These are phyloP conservation scores for Tetragnatha versicolor DNA, from an alignment of 1,140 invertebrate genomes.

Conservation along the genomic window DNA sequence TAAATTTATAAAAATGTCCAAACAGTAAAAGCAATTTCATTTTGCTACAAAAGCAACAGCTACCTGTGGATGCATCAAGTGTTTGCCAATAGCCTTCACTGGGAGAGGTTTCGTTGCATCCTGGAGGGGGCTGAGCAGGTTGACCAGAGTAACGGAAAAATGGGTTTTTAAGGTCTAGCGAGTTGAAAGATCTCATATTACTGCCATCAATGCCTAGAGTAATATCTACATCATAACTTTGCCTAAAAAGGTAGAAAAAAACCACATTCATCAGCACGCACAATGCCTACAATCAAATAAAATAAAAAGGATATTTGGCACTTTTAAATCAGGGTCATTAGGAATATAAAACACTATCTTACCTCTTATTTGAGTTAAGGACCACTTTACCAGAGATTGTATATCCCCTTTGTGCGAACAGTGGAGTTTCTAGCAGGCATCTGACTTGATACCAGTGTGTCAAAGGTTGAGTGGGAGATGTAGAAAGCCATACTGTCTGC, in stretches of 20 bases:
- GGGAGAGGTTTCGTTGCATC: slow-evolving; percentile 85
- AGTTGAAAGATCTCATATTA: slow-evolving; percentile 81
- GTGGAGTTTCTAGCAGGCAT: slow-evolving; percentile 90
- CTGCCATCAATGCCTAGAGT: slow-evolving; percentile 90
- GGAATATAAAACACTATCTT: slow-evolving; percentile 10
- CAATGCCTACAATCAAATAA: neutral
- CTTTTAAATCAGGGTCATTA: too few relatives aligned
- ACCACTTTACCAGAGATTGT: slow-evolving; percentile 85
- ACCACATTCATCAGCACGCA: neutral
- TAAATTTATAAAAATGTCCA: neutral
- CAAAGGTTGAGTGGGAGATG: slow-evolving; percentile 95
- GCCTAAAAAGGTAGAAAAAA: slow-evolving; percentile 67
- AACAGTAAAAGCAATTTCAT: too few relatives aligned
- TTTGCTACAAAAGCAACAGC: neutral
- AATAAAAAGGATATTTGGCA: neutral
- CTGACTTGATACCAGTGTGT: slow-evolving; percentile 99
- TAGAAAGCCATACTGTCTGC: slow-evolving; percentile 96
- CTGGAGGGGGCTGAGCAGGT: slow-evolving; percentile 73
- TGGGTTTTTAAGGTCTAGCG: slow-evolving; percentile 97
- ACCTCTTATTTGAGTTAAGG: slow-evolving; percentile 91
- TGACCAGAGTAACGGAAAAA: slow-evolving; percentile 80
- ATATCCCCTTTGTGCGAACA: slow-evolving; percentile 95
- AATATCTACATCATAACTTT: slow-evolving; percentile 99
- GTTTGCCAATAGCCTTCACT: slow-evolving; percentile 91
- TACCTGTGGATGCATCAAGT: slow-evolving; percentile 73